A percentile compares a stretch with the other conserved stretches of the same genome.
Conservation (phyloP, 2,888 invertebrate species). For the Myathropa florea region DNA sequence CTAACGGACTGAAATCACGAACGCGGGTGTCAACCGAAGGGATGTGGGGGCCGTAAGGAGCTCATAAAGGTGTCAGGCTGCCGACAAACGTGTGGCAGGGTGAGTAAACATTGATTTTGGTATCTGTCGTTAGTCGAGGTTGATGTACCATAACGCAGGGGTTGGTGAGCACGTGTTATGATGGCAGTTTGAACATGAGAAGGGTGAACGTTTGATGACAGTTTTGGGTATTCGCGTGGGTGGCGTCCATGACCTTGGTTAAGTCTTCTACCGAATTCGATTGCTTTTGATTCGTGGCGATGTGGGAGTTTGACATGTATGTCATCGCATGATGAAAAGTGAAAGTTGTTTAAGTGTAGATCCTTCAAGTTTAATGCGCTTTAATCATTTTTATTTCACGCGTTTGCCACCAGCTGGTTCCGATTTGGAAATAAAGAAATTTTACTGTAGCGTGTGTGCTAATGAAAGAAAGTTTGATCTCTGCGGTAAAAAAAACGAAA, state of each 20-base stretch:
- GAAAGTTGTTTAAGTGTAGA: background rate
- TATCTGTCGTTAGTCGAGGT: conserved; percentile 5
- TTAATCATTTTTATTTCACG: too few relatives aligned
- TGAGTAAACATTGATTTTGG: conserved; percentile 26
- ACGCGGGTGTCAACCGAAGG: conserved; percentile 25
- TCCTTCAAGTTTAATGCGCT: background rate
- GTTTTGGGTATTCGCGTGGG: background rate
- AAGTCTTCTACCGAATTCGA: background rate
- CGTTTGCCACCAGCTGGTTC: too few relatives aligned
- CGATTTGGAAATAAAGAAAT: too few relatives aligned
- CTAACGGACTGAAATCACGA: conserved; percentile 40
- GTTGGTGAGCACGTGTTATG: background rate
- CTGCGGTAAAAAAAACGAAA: too few relatives aligned
- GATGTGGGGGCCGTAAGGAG: conserved; percentile 18
- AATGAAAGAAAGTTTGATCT: too few relatives aligned
- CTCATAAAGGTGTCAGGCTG: conserved; percentile 42
- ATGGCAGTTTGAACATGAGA: background rate
- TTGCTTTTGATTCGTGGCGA: background rate
- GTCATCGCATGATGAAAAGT: background rate
- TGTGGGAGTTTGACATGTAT: background rate
- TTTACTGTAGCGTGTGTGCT: too few relatives aligned
- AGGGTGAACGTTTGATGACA: background rate
- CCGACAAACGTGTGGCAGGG: background rate
- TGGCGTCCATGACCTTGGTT: background rate
- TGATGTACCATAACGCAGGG: background rate